These are phyloP conservation scores for Chloroceryle aenea DNA, from an alignment of 2,113 vertebrate genomes.

Conservation along the genomic window DNA sequence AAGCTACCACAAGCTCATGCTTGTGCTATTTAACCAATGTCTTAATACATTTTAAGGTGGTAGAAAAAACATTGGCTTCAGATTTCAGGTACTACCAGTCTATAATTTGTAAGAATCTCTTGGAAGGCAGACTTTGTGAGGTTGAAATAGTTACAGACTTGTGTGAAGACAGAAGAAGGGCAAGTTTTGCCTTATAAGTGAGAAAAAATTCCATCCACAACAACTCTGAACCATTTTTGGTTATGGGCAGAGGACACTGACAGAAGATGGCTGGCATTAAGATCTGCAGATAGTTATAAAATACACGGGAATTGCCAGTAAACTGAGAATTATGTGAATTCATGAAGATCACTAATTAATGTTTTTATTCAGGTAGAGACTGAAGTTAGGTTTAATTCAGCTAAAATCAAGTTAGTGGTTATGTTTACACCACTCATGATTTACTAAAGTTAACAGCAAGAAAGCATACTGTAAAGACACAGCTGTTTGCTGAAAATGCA, in stretches of 20 bases:
- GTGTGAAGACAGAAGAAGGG: not conserved
- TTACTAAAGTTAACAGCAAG: not conserved
- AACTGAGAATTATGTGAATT: not conserved
- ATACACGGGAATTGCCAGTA: not conserved
- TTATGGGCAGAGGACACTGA: not conserved
- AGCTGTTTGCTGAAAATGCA: not conserved
- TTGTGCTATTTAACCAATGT: not conserved
- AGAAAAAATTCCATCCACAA: not conserved
- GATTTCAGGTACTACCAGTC: not conserved
- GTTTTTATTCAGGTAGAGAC: not conserved
- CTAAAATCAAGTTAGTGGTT: slow-evolving; percentile 17
- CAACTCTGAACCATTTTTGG: not conserved
- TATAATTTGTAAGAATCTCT: not conserved
- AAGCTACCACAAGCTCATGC: no score
- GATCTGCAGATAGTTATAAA: not conserved
- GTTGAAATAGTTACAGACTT: not conserved
- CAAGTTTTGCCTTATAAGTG: not conserved
- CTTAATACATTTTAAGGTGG: not conserved
- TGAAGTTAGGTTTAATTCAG: not conserved
- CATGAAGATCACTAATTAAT: not conserved
- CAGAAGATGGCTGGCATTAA: not conserved
- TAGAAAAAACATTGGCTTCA: not conserved
- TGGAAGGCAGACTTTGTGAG: not conserved
- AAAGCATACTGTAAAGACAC: not conserved
- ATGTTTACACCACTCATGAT: not conserved